Percentiles rank a stretch among this genome's conserved stretches.
phyloP scores from a whole-genome alignment of 2,888 invertebrate genomes.

The Hypomecis punctinalis region DNA sequence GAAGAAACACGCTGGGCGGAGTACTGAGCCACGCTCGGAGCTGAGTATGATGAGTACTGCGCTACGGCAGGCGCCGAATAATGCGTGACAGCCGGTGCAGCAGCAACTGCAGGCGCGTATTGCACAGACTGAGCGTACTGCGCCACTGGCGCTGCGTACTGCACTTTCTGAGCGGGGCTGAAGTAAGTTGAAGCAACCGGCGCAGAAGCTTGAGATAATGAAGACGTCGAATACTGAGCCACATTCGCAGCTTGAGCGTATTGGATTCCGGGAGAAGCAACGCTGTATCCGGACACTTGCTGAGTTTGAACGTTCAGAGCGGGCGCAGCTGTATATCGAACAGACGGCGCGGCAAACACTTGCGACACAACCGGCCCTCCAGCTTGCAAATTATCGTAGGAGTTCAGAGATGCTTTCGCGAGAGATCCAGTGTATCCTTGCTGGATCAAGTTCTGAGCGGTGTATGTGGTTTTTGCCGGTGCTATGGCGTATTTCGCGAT shows the following conservation, averaged over 20 bases:
- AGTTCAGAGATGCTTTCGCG: conserved; percentile 76
- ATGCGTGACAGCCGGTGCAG: conserved; percentile 35
- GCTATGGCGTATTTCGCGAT: conserved; percentile 68
- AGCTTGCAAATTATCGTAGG: conserved; percentile 62
- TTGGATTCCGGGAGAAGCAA: conserved; percentile 54
- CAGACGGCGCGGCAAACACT: conserved; percentile 71
- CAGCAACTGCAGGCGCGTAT: conserved; percentile 34
- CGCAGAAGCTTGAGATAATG: conserved; percentile 45
- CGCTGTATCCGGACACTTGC: conserved; percentile 45
- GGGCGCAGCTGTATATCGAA: conserved; percentile 66
- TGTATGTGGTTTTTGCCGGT: conserved; percentile 65
- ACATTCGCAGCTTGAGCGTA: conserved; percentile 54
- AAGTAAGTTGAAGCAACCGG: conserved; percentile 53
- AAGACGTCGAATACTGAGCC: conserved; percentile 50
- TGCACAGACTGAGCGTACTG: conserved; percentile 39
- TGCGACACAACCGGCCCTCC: conserved; percentile 78
- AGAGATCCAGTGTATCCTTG: conserved; percentile 64
- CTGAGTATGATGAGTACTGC: conserved; percentile 58
- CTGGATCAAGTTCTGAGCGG: conserved; percentile 68
- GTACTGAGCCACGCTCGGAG: conserved; percentile 50
- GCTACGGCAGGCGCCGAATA: conserved; percentile 47
- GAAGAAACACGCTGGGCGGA: conserved; percentile 45
- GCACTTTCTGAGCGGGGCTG: conserved; percentile 39
- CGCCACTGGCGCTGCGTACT: conserved; percentile 35
- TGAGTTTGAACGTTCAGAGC: conserved; percentile 62